Evolutionary conservation across 2,113 vertebrate species (phyloP).

Genomic region (Gambusia affinis): DNA sequence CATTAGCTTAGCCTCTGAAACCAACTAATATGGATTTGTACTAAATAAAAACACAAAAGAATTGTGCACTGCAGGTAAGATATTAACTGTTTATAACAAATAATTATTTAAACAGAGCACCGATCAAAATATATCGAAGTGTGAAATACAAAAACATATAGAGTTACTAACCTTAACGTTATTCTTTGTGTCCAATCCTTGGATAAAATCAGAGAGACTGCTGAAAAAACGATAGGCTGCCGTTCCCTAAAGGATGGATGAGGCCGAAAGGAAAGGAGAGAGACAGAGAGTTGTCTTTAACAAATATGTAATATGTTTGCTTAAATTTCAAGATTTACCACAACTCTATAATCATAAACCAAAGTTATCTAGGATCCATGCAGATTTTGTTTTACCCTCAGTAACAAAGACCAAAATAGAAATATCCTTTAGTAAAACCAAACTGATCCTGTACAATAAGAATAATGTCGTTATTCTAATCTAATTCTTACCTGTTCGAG

Average conservation of each 20-base stretch:
- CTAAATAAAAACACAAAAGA: too few relatives aligned
- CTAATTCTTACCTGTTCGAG: slow-evolving; percentile 83
- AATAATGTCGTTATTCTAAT: not conserved
- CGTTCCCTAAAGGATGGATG: slow-evolving; percentile 80
- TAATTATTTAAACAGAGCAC: too few relatives aligned
- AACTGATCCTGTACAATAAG: not conserved
- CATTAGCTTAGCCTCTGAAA: too few relatives aligned
- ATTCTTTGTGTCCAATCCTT: slow-evolving; percentile 91
- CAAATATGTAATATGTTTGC: not conserved
- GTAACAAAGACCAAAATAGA: not conserved
- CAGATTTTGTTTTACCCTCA: not conserved
- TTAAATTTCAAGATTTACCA: not conserved
- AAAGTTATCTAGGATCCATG: not conserved
- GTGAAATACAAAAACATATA: too few relatives aligned
- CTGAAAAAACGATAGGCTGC: slow-evolving; percentile 90
- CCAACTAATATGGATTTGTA: too few relatives aligned
- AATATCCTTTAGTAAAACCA: not conserved
- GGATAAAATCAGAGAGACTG: slow-evolving; percentile 89
- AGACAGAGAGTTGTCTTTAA: slow-evolving; percentile 6
- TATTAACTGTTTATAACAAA: too few relatives aligned
- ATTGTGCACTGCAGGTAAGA: too few relatives aligned
- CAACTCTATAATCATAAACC: not conserved
- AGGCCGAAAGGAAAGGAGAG: not conserved
- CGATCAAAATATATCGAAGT: not conserved
- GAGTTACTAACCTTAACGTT: slow-evolving; percentile 89